Evolutionary conservation across 2,888 invertebrate genomes (phyloP).

Genomic region (Cheiracanthium punctorium): DNA sequence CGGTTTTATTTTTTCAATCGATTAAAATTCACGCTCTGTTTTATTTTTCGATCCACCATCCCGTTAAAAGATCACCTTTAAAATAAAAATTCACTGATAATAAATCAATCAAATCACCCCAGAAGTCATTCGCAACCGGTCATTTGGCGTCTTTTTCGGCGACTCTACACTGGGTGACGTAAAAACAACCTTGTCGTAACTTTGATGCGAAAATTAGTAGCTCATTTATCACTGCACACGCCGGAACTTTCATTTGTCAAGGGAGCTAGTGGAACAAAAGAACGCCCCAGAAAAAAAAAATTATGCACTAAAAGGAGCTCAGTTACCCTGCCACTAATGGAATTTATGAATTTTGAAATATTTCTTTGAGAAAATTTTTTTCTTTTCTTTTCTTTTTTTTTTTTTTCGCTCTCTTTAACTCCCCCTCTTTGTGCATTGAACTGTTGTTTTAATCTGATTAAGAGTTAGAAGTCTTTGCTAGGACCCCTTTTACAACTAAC

Average conservation of each 20-base stretch:
- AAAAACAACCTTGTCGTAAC: slow-evolving; percentile 54
- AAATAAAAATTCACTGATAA: slow-evolving; percentile 13
- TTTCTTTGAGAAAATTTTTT: not conserved
- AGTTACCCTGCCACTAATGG: slow-evolving; percentile 36
- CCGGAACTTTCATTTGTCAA: slow-evolving; percentile 51
- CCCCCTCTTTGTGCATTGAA: slow-evolving; percentile 1
- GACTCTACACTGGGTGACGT: slow-evolving; percentile 35
- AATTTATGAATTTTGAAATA: slow-evolving; percentile 59
- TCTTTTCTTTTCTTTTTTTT: not conserved
- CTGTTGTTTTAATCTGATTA: slow-evolving; percentile 39
- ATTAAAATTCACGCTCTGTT: not conserved
- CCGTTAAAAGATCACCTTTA: not conserved
- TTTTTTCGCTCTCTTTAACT: too few species aligned
- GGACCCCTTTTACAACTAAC: not conserved
- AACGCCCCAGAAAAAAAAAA: slow-evolving; percentile 22
- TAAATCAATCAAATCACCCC: slow-evolving; percentile 58
- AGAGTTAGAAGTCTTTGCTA: slow-evolving; percentile 20
- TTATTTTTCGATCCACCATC: not conserved
- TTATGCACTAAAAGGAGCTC: not conserved
- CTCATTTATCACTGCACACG: slow-evolving; percentile 56
- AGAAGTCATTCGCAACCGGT: slow-evolving; percentile 58
- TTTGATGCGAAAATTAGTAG: slow-evolving; percentile 66
- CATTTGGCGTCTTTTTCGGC: slow-evolving; percentile 52
- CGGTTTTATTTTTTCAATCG: not conserved
- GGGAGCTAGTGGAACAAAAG: slow-evolving; percentile 1